phyloP scores from a whole-genome alignment of 2,888 invertebrate species.

The Artemia sinica region DNA sequence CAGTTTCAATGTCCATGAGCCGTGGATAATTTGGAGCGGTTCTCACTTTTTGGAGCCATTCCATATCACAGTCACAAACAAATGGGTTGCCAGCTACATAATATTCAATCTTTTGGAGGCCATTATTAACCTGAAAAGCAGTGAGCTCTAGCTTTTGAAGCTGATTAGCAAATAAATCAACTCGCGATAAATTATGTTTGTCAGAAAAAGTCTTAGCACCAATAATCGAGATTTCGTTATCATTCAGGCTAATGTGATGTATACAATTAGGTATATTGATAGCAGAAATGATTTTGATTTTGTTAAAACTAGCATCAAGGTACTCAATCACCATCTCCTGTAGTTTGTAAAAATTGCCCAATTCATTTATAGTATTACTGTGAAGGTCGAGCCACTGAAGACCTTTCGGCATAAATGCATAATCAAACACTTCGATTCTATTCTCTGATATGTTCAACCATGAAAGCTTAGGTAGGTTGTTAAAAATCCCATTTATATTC shows the following conservation, averaged over 20 bases:
- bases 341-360: slow-evolving; percentile 68
- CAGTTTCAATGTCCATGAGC: slow-evolving; percentile 61
- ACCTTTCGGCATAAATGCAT: slow-evolving; percentile 63
- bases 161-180: slow-evolving; percentile 80
- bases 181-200: slow-evolving; percentile 70
- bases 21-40: slow-evolving; percentile 53
- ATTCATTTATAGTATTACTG: slow-evolving; percentile 59
- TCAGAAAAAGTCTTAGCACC: slow-evolving; percentile 75
- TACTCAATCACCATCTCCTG: slow-evolving; percentile 58
- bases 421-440: slow-evolving; percentile 63
- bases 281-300: slow-evolving; percentile 58
- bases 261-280: slow-evolving; percentile 44
- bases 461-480: slow-evolving; percentile 58
- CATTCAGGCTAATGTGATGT: slow-evolving; percentile 67
- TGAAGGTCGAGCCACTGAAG: slow-evolving; percentile 70
- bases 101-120: slow-evolving; percentile 64
- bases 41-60: slow-evolving; percentile 12
- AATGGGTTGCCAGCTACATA: slow-evolving; percentile 87
- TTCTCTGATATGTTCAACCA: slow-evolving; percentile 76
- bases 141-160: slow-evolving; percentile 76
- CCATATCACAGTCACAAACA: slow-evolving; percentile 79
- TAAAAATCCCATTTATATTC: slow-evolving; percentile 38
- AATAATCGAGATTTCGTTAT: slow-evolving; percentile 66
- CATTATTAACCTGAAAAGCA: slow-evolving; percentile 61
- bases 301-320: slow-evolving; percentile 65